Evolutionary conservation across 2,888 invertebrate genomes (phyloP), one percentile per base, ranked within the genome.

Genomic region (Scrobipalpa atriplicella): DNA sequence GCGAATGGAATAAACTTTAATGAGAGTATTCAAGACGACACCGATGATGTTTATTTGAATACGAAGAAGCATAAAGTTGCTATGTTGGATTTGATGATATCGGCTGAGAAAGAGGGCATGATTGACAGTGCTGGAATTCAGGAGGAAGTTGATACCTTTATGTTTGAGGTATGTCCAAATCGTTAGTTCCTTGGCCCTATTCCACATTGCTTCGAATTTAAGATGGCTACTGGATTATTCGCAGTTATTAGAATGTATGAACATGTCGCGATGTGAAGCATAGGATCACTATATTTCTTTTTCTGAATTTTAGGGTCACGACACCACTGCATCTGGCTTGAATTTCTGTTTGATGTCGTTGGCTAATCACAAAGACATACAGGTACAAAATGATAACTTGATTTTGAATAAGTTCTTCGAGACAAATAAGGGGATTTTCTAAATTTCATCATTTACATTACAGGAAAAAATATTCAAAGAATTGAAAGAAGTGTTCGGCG

Each of bases 121-220:
- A 93, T 94, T 38, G 89, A 93, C 71, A 86, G 89, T 67, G 76
- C 77, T 62, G 94, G 93, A 16, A 93, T 94, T 60, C 88, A 93
- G 68, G 94, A 94, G 75, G 94, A 94, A 80, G 95, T 95, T 0
- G 94, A 95, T 68, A 95, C 95, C 0, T 95, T 95, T 71, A 94
- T 94, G 93, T 94, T 94, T 79, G 94, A 94, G 80, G 94, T 91
- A 78, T 76, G 72, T 39, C n/a, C n/a, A n/a, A n/a, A n/a, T n/a
- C n/a, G n/a, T n/a, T n/a, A n/a, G n/a, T n/a, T n/a, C n/a, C n/a
- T n/a, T n/a, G n/a, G n/a, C n/a, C n/a, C n/a, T n/a, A n/a, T 9
- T 56, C 9, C 29, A 19, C 13, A 19, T 2, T 19, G 0, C 19
- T 18, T 29, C 29, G 29, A 29, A 29, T 29, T 29, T n/a, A n/a